Evolutionary conservation across 2,113 vertebrate genomes (phyloP).

Genomic region (Poecilia latipinna): DNA sequence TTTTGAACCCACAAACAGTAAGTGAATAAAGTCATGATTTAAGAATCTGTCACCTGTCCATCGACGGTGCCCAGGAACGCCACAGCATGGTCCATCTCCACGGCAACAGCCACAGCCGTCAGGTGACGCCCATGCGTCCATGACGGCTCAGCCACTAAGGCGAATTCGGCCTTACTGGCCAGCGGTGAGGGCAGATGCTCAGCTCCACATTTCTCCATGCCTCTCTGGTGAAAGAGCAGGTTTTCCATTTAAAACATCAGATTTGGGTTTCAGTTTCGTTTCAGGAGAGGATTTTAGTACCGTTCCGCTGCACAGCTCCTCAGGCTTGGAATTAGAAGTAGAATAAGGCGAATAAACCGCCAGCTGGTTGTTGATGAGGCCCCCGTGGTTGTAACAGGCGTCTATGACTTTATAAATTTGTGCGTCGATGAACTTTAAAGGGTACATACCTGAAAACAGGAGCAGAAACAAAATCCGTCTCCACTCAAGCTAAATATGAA

Average conservation of each 20-base stretch:
- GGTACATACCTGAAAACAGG: constrained; percentile 79
- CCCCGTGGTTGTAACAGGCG: constrained; percentile 82
- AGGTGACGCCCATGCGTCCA: constrained; percentile 74
- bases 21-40: too few relatives aligned
- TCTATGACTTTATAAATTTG: constrained; percentile 83
- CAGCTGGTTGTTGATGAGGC: constrained; percentile 51
- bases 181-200: constrained; percentile 93
- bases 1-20: too few relatives aligned
- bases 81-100: constrained; percentile 85
- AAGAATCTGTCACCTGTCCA: constrained; percentile 79
- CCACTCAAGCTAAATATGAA: not conserved
- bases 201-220: constrained; percentile 82
- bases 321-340: constrained; percentile 53
- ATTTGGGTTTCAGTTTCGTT: not conserved
- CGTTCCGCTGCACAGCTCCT: constrained; percentile 52
- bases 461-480: not conserved
- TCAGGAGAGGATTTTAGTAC: not conserved
- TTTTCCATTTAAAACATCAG: not conserved
- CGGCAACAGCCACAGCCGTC: constrained; percentile 86
- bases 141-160: constrained; percentile 51
- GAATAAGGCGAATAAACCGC: constrained; percentile 88
- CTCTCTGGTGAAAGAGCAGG: constrained; percentile 13
- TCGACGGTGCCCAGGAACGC: constrained; percentile 88
- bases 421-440: constrained; percentile 81
- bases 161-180: constrained; percentile 83